Evolutionary conservation across 2,888 invertebrate genomes (phyloP).

Genomic region (Orthosia gothica): DNA sequence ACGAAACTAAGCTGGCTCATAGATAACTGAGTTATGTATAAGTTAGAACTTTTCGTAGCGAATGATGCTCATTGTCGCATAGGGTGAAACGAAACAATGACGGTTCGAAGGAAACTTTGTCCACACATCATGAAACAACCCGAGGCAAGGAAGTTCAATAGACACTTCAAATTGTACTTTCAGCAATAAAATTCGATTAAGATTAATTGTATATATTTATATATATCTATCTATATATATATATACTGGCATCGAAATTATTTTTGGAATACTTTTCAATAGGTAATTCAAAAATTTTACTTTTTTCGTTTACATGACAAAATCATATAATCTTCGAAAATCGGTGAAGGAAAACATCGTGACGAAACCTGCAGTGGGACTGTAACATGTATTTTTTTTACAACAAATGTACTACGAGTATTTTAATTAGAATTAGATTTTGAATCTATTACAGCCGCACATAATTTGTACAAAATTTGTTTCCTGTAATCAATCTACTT

Average conservation of each 20-base stretch:
- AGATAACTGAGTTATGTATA: neutral
- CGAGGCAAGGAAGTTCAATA: neutral
- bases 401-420: too few species aligned
- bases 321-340: too few species aligned
- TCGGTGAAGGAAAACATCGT: too few species aligned
- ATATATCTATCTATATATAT: neutral
- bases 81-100: slow-evolving; percentile 4
- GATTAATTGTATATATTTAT: neutral
- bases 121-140: neutral
- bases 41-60: slow-evolving; percentile 8
- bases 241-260: neutral
- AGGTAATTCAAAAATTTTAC: too few species aligned
- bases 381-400: too few species aligned
- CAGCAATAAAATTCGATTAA: neutral
- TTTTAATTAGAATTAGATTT: too few species aligned
- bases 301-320: too few species aligned
- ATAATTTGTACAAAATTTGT: too few species aligned
- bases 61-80: neutral
- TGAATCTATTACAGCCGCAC: too few species aligned
- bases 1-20: slow-evolving; percentile 2
- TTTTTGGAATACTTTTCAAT: neutral
- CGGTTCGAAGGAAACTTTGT: slow-evolving; percentile 7
- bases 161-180: neutral
- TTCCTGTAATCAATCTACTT: too few species aligned
- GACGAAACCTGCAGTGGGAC: too few species aligned